Base-by-base conservation (phyloP, 2,797 vertebrate species). In the Xenops minutus region DNA sequence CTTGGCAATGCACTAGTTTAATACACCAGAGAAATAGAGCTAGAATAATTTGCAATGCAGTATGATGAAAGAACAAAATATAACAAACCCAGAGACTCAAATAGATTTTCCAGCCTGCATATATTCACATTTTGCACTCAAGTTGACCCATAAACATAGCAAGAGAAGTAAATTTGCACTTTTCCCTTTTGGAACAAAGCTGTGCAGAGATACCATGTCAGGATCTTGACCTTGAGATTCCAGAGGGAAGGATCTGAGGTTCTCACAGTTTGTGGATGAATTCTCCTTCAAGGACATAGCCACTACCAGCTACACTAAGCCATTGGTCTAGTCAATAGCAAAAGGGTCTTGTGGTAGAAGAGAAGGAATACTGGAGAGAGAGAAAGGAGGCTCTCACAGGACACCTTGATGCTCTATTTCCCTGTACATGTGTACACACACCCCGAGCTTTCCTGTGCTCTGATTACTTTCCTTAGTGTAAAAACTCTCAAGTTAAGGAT, bases 61-160 rank as follows among this genome's bases (percentile, higher is more conserved):
- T 76, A 80, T 96, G 95, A 97, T 97, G 95, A 96, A 95, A 97
- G 97, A 97, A 97, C 94, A 95, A 97, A 98, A 97, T 88, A 89
- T 55, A 93, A 75, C 76, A 97, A 78, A 89, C 64, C 24, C 39
- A 36, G 91, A 94, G 85, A 97, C 94, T 96, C 93, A 96, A 97
- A 97, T 49, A 96, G 88, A 64, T 49, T 95, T 94, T 95, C 55
- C 67, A 93, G 88, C 49, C 75, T 84, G 49, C 17, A n/a, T 95
- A 52, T 77, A 89, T 91, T 94, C 48, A 0, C 75, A 56, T 94
- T 83, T 93, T 92, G 54, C 54, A 51, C 80, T 90, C 61, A 78
- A 90, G 61, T 62, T 93, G 93, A 93, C 63, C 91, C 80, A 80
- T 83, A 81, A 93, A 90, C 58, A 46, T 49, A 89, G 52, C 36